Base-by-base conservation (phyloP, 2,113 vertebrate genomes). In the Mugil cephalus region DNA sequence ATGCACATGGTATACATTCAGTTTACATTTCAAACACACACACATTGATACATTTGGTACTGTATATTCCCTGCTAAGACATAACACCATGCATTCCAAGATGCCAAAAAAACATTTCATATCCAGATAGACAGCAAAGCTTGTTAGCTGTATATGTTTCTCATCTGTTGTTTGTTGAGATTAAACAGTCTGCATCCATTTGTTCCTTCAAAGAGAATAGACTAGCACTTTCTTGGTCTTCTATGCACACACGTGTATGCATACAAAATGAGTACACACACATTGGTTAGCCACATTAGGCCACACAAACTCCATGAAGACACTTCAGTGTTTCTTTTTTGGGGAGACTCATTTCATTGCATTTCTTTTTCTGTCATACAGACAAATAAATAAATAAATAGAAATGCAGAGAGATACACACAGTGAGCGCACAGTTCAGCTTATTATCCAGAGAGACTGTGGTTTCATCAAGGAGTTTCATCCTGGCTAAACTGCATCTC, bases 141-240 rank as follows among this genome's bases (percentile, higher is more conserved):
- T 61, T 82, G 83, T 50, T 52, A 56, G 72, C 69, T 71, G 75
- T 61, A 72, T 74, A 74, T 84, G 78, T 79, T 82, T 39, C 8
- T 65, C 9, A 10, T 77, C 75, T 67, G 70, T 82, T 54, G 46
- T 84, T 43, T 73, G 47, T 66, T 10, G 39, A 62, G 69, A 78
- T 78, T 62, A 80, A 39, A 13, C 42, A 53, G 24, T 54, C 24
- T 71, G 69, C 40, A 59, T 50, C 35, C 52, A 60, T 79, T 76
- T 82, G 64, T 71, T 75, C 59, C 38, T 69, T 83, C 47, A 56
- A 58, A 58, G 46, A 78, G 56, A 30, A 62, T 54, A 46, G 69
- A 43, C 24, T 51, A 48, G 55, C 61, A 64, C 52, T 39, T 53
- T 24, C 52, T 75, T 54, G 62, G 61, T 35, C 54, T 19, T 63